A percentile compares a stretch with the other conserved stretches of the same genome.
Conservation (phyloP, 1,140 invertebrate genomes). For the Gonioctena quinquepunctata region DNA sequence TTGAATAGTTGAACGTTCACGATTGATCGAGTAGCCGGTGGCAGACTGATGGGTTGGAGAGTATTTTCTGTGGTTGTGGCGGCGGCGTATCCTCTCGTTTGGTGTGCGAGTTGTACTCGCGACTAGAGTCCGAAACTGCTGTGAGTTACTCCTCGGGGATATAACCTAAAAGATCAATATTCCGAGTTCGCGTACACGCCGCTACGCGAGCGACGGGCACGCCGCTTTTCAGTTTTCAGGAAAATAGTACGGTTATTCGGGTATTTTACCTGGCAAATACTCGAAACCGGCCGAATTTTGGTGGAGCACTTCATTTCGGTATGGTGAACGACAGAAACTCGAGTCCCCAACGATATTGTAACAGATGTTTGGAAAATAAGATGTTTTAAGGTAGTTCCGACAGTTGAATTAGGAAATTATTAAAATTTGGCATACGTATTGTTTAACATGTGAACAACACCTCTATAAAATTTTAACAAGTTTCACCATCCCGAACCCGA, state of each 20-base stretch:
- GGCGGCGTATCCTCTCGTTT: slow-evolving; percentile 26
- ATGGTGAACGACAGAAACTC: no score
- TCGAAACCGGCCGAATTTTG: no score
- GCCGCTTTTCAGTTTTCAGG: slow-evolving; percentile 4
- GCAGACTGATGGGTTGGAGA: neutral
- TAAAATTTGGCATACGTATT: no score
- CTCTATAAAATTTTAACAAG: no score
- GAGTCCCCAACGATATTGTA: no score
- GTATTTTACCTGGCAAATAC: no score
- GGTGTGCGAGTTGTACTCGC: slow-evolving; percentile 33
- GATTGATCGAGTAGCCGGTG: neutral
- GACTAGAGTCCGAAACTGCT: slow-evolving; percentile 34
- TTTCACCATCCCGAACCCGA: no score
- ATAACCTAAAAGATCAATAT: slow-evolving; percentile 52
- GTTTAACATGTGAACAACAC: no score
- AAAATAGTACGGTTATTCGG: neutral
- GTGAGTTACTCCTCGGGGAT: slow-evolving; percentile 45
- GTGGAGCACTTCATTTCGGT: no score
- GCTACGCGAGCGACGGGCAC: slow-evolving; percentile 25
- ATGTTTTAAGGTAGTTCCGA: no score
- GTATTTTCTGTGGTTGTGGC: slow-evolving; percentile 4
- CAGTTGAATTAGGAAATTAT: no score
- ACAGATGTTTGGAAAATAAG: no score
- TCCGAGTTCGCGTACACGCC: slow-evolving; percentile 33
- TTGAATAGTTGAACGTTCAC: neutral